These are phyloP conservation scores for Pangasius djambal DNA, from an alignment of 2,797 vertebrate species.

Conservation along the genomic window DNA sequence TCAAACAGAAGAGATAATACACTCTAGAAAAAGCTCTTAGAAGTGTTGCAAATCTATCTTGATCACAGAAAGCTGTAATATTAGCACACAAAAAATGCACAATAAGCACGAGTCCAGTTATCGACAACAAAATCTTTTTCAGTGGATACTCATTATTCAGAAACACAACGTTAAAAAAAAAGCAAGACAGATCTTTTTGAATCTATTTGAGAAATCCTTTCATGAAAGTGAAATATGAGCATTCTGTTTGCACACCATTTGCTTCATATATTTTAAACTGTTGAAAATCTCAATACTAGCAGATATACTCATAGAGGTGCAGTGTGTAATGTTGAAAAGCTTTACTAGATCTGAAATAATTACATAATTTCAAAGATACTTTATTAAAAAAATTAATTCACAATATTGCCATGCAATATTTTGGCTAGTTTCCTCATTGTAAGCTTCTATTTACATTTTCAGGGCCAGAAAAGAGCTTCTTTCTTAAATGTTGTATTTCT, in stretches of 20 bases:
- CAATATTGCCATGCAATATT: not conserved
- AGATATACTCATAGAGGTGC: not conserved
- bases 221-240: not conserved
- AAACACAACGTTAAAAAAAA: not conserved
- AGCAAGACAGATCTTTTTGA: not conserved
- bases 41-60: not conserved
- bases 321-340: not conserved
- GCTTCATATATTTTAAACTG: not conserved
- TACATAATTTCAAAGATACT: not conserved
- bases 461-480: not conserved
- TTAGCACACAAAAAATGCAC: not conserved
- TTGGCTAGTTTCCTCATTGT: not conserved
- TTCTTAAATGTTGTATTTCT: not conserved
- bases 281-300: not conserved
- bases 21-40: not conserved
- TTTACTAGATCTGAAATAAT: not conserved
- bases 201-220: not conserved
- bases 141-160: not conserved
- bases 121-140: not conserved
- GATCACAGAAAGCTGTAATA: not conserved
- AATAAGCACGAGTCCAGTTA: not conserved
- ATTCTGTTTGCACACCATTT: not conserved
- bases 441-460: not conserved
- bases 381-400: not conserved
- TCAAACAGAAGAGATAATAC: slow-evolving; percentile 32